phyloP scores from a whole-genome alignment of 2,888 invertebrate species.

The Chorisops tibialis region DNA sequence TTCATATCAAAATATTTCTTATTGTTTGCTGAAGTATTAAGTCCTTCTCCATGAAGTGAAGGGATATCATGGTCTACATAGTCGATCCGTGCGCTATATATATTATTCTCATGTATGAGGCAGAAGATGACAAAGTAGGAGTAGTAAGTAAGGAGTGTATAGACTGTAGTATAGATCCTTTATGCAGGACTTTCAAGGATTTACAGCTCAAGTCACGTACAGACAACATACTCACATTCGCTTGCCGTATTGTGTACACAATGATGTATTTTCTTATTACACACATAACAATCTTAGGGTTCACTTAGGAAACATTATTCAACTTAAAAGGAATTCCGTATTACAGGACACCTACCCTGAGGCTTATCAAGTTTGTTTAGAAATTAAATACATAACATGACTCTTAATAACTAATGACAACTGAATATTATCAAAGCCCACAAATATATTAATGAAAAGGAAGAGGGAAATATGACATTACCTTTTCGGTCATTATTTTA shows the following conservation, averaged over 20 bases:
- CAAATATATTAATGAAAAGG: no score
- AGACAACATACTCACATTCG: slow-evolving; percentile 25
- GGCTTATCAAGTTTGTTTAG: not conserved
- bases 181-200: slow-evolving; percentile 24
- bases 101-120: no score
- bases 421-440: no score
- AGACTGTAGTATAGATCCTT: not conserved
- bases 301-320: not conserved
- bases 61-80: no score
- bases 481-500: no score
- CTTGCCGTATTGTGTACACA: not conserved
- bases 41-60: not conserved
- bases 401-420: not conserved
- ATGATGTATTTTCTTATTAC: slow-evolving; percentile 6
- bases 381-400: not conserved
- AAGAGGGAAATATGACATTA: no score
- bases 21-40: slow-evolving; percentile 29
- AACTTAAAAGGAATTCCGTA: slow-evolving; percentile 1
- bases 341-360: not conserved
- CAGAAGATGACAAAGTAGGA: no score
- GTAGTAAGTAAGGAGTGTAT: no score
- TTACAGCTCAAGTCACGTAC: slow-evolving; percentile 32
- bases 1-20: slow-evolving; percentile 32
- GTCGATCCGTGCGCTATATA: no score
- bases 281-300: not conserved